Evolutionary conservation across 2,888 invertebrate species (phyloP).

Genomic region (Salpingus planirostris): DNA sequence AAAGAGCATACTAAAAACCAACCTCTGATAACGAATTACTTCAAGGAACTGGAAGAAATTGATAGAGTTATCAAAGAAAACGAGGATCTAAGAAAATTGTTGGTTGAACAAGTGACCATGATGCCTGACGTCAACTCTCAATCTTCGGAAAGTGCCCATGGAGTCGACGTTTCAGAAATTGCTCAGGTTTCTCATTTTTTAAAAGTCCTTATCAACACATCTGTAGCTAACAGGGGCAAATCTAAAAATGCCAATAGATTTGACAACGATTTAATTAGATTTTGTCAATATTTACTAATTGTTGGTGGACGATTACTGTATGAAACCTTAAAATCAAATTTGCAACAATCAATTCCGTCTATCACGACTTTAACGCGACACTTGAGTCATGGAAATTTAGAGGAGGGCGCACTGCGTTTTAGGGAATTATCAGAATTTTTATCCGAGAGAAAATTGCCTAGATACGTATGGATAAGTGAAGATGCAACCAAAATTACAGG

Average conservation of each 20-base stretch:
- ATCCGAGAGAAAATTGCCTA: conserved; percentile 10
- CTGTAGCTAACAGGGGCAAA: neutral
- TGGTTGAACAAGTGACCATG: neutral
- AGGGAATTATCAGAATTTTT: conserved; percentile 17
- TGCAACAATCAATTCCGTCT: conserved; percentile 13
- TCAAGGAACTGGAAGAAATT: neutral
- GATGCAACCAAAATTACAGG: conserved; percentile 20
- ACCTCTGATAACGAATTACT: neutral
- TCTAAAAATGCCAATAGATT: conserved; percentile 1
- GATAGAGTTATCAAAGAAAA: neutral
- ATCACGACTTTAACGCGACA: conserved; percentile 7
- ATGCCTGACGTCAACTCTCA: neutral
- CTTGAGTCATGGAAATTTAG: conserved; percentile 2
- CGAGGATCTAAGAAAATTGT: neutral
- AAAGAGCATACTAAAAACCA: neutral
- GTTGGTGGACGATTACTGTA: conserved; percentile 16
- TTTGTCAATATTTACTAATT: conserved; percentile 8
- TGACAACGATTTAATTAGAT: neutral
- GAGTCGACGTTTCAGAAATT: too few relatives aligned
- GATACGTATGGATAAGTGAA: conserved; percentile 17
- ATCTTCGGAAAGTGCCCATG: neutral
- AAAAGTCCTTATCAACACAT: neutral
- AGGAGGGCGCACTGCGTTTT: conserved; percentile 17
- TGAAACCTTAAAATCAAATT: conserved; percentile 17
- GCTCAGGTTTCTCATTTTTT: too few relatives aligned